Percentiles rank a stretch among this genome's conserved stretches.
These are phyloP conservation scores for Sesamia inferens DNA, from an alignment of 2,888 invertebrate species.

Conservation along the genomic window DNA sequence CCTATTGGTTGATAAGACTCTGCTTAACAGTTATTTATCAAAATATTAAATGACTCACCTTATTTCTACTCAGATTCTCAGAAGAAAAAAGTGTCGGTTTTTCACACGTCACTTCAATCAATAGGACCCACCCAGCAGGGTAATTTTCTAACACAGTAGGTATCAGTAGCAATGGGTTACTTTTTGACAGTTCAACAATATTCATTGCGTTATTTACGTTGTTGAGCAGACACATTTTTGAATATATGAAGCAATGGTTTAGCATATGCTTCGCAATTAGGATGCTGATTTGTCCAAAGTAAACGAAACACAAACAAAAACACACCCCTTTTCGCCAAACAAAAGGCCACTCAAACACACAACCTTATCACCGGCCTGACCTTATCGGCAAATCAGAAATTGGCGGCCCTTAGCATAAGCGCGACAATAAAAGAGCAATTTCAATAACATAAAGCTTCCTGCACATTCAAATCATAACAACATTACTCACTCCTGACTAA, in stretches of 20 bases:
- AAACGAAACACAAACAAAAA: background rate
- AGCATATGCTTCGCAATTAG: too few species aligned
- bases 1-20: background rate
- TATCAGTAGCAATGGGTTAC: too few species aligned
- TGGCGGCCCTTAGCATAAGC: constrained; percentile 46
- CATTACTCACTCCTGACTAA: constrained; percentile 67
- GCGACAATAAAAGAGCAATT: constrained; percentile 62
- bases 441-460: constrained; percentile 67
- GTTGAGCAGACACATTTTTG: too few species aligned
- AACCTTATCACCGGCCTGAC: constrained; percentile 28
- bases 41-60: background rate
- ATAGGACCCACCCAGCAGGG: background rate
- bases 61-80: background rate
- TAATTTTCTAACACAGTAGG: too few species aligned
- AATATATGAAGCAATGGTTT: too few species aligned
- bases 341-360: constrained; percentile 26
- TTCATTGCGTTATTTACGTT: too few species aligned
- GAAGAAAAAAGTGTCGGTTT: background rate
- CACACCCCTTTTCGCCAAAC: constrained; percentile 13
- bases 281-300: background rate
- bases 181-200: too few species aligned
- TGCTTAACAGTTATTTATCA: background rate
- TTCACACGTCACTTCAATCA: background rate
- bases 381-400: constrained; percentile 46
- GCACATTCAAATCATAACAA: constrained; percentile 66